Evolutionary conservation across 2,888 invertebrate species (phyloP).

Genomic region (Tromatobia lineatoria): DNA sequence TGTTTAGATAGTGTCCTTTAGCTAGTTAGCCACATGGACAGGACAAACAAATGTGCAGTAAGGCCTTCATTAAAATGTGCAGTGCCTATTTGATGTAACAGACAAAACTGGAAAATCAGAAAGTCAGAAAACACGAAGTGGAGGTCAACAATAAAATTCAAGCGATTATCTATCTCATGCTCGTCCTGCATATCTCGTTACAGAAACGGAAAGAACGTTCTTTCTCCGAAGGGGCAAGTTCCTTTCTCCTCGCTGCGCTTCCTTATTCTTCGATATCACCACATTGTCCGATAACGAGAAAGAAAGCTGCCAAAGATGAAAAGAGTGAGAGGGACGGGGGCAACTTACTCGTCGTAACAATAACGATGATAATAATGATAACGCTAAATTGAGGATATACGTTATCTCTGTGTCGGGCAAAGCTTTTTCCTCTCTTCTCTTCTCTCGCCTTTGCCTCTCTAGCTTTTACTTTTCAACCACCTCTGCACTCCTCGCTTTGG

Average conservation of each 20-base stretch:
- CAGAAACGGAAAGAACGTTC: slow-evolving; percentile 34
- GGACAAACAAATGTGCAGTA: neutral
- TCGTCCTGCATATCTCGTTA: slow-evolving; percentile 44
- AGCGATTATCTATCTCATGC: slow-evolving; percentile 24
- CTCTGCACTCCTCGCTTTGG: slow-evolving; percentile 26
- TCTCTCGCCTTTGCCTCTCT: slow-evolving; percentile 2
- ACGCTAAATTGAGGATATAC: slow-evolving; percentile 63
- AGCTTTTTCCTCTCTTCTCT: slow-evolving; percentile 42
- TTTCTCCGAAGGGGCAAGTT: slow-evolving; percentile 28
- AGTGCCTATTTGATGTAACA: neutral
- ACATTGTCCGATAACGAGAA: slow-evolving; percentile 59
- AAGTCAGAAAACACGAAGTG: neutral
- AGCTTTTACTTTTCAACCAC: slow-evolving; percentile 25
- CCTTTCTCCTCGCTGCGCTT: slow-evolving; percentile 39
- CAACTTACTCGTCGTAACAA: slow-evolving; percentile 56
- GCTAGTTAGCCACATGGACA: neutral
- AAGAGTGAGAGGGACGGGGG: slow-evolving; percentile 24
- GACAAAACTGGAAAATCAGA: neutral
- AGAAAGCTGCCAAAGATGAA: slow-evolving; percentile 41
- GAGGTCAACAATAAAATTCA: slow-evolving; percentile 39
- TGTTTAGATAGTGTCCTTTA: neutral
- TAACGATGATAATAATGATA: slow-evolving; percentile 67
- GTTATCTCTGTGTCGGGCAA: slow-evolving; percentile 51
- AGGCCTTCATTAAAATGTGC: neutral
- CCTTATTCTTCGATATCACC: slow-evolving; percentile 58